Percentiles rank a stretch among this genome's conserved stretches.
phyloP scores from a whole-genome alignment of 2,113 vertebrate species.

The Phyllopteryx taeniolatus region DNA sequence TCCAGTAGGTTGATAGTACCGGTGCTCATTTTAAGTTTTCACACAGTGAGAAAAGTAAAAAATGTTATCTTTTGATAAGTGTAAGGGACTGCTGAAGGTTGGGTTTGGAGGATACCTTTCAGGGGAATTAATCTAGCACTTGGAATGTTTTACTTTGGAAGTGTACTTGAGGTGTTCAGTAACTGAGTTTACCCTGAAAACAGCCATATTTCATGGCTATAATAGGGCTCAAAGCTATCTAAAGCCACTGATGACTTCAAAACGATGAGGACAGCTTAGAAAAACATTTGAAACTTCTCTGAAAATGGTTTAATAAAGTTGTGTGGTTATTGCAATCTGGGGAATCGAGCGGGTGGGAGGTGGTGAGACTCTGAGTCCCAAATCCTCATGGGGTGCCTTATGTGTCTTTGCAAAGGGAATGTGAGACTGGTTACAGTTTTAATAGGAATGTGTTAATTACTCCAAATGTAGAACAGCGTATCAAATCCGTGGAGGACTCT shows the following conservation, averaged over 20 bases:
- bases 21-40: not conserved
- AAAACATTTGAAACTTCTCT: slow-evolving; percentile 59
- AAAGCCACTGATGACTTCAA: slow-evolving; percentile 73
- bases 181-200: slow-evolving; percentile 67
- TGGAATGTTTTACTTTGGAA: slow-evolving; percentile 40
- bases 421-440: slow-evolving; percentile 69
- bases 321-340: slow-evolving; percentile 52
- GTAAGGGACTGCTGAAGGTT: slow-evolving; percentile 26
- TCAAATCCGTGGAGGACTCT: slow-evolving; percentile 67
- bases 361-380: slow-evolving; percentile 45
- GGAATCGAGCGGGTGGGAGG: slow-evolving; percentile 12
- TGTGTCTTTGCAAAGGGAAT: slow-evolving; percentile 74
- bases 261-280: slow-evolving; percentile 62
- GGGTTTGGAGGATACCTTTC: slow-evolving; percentile 30
- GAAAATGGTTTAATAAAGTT: slow-evolving; percentile 72
- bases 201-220: slow-evolving; percentile 69
- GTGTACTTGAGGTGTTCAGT: slow-evolving; percentile 61
- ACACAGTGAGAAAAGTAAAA: slow-evolving; percentile 1
- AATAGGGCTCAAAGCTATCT: slow-evolving; percentile 61
- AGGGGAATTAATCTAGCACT: slow-evolving; percentile 30
- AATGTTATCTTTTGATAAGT: not conserved
- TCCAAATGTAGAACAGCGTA: slow-evolving; percentile 70
- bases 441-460: slow-evolving; percentile 79
- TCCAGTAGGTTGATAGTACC: not conserved
- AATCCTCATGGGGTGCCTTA: slow-evolving; percentile 66